These are phyloP conservation scores for Philonicus albiceps DNA, from an alignment of 2,888 invertebrate genomes.

Conservation along the genomic window DNA sequence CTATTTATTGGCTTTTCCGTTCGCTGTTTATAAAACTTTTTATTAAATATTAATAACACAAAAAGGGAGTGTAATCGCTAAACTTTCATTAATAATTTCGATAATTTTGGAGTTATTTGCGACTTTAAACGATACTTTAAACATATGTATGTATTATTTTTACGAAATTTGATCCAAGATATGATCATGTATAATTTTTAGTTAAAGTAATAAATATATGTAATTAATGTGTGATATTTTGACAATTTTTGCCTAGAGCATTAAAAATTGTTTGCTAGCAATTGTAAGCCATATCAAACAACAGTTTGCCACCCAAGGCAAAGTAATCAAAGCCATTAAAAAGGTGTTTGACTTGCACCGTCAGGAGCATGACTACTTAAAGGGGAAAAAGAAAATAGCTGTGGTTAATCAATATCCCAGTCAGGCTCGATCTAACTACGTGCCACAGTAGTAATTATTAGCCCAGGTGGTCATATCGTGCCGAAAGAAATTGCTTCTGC, in stretches of 20 bases:
- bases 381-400: not conserved
- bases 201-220: no score
- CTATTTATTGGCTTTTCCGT: no score
- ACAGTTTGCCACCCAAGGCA: not conserved
- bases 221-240: not conserved
- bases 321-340: not conserved
- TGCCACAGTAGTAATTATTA: not conserved
- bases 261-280: not conserved
- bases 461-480: not conserved
- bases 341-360: not conserved
- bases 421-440: not conserved
- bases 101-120: no score
- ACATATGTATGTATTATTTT: no score
- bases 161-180: no score
- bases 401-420: not conserved
- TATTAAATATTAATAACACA: no score
- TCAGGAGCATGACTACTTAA: not conserved
- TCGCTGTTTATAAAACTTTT: no score
- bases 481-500: not conserved
- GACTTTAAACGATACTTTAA: no score
- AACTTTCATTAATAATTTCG: no score
- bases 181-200: no score
- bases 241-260: not conserved
- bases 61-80: no score
- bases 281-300: not conserved